Conservation (phyloP, 1,140 invertebrate species). For the Macrobrachium rosenbergii region DNA sequence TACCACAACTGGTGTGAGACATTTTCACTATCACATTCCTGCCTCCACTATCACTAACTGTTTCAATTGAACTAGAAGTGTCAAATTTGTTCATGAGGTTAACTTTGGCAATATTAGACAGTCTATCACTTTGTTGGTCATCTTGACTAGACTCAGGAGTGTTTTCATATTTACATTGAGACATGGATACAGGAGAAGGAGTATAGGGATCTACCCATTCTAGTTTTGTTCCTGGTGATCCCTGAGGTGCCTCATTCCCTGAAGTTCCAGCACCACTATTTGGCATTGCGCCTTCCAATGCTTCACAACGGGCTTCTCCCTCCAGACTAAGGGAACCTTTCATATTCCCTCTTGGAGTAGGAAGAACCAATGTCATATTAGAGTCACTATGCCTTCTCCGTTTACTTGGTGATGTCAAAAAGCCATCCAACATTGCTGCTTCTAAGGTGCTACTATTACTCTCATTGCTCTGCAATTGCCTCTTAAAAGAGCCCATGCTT, state of each 20-base stretch:
- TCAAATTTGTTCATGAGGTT: constrained; percentile 43
- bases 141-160: constrained; percentile 40
- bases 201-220: constrained; percentile 61
- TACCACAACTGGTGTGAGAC: constrained; percentile 28
- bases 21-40: constrained; percentile 57
- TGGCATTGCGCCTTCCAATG: constrained; percentile 25
- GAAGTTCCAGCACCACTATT: constrained; percentile 23
- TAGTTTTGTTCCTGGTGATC: constrained; percentile 41
- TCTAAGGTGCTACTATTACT: constrained; percentile 56
- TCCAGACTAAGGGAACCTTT: constrained; percentile 65
- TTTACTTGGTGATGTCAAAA: constrained; percentile 55
- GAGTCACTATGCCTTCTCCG: constrained; percentile 64
- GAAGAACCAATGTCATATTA: constrained; percentile 63
- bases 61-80: constrained; percentile 16
- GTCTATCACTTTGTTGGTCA: constrained; percentile 31
- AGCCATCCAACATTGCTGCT: constrained; percentile 58
- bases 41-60: constrained; percentile 28
- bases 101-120: constrained; percentile 28
- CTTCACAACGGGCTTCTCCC: constrained; percentile 59
- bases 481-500: constrained; percentile 61
- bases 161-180: constrained; percentile 38
- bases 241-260: constrained; percentile 26
- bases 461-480: constrained; percentile 57
- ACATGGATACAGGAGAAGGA: constrained; percentile 45
- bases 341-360: constrained; percentile 64